These are phyloP conservation scores for Mimachlamys varia DNA, from an alignment of 2,888 invertebrate genomes.

Conservation along the genomic window DNA sequence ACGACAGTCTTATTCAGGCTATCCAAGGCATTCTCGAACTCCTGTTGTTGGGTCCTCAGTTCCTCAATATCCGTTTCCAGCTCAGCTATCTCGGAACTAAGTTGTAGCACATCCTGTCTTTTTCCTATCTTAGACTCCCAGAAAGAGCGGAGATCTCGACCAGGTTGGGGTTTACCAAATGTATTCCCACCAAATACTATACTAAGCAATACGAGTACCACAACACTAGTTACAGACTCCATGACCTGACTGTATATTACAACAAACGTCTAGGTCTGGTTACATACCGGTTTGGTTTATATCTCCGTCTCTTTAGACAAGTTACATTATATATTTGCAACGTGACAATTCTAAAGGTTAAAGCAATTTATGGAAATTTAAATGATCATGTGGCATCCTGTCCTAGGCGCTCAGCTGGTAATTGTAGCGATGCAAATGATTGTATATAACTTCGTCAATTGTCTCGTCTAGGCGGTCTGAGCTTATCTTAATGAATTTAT, in stretches of 20 bases:
- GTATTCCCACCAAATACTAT: not conserved
- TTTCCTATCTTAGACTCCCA: not conserved
- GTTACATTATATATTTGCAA: not conserved
- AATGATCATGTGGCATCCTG: slow-evolving; percentile 18
- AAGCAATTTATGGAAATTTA: not conserved
- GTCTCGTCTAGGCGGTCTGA: no score
- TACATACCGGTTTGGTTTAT: not conserved
- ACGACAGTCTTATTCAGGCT: not conserved
- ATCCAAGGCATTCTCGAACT: not conserved
- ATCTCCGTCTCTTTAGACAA: not conserved
- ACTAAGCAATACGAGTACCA: not conserved
- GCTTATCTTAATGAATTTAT: not conserved
- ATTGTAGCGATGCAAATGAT: not conserved
- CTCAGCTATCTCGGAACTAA: not conserved
- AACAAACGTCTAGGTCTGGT: not conserved
- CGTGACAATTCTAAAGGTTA: slow-evolving; percentile 7
- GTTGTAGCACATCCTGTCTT: no score
- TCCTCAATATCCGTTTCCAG: not conserved
- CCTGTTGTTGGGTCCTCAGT: not conserved
- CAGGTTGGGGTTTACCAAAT: not conserved
- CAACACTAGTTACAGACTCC: not conserved
- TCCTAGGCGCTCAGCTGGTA: not conserved
- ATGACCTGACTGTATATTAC: not conserved
- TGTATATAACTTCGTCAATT: not conserved
- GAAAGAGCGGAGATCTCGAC: not conserved